Base-by-base conservation (phyloP, 2,113 vertebrate species). In the Tursiops truncatus region DNA sequence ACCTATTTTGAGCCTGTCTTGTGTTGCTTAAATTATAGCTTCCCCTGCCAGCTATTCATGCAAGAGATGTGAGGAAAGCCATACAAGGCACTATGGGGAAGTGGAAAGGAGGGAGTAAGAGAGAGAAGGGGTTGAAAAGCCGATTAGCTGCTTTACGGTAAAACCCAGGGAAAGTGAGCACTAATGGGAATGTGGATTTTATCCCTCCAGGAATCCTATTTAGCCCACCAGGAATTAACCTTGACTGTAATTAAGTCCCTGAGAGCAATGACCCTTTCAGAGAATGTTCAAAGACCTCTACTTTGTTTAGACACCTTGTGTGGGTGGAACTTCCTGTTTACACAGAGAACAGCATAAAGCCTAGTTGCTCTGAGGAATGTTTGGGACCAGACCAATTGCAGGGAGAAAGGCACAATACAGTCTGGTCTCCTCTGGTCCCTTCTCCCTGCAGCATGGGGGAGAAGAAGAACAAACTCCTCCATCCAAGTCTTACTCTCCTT, bases 291-390 rank as follows among this genome's bases (percentile, higher is more conserved):
- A 77, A 91, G 89, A 96, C 76, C 71, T 97, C 67, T 79, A n/a
- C 76, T 97, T 96, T 97, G 98, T 97, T 97, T 97, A 84, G 86
- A 95, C 56, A 97, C 70, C 73, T 76, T 41, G 65, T 91, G 96
- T 91, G 98, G 96, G 95, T 94, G 97, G 97, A 95, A 95, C 96
- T 97, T 95, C 89, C 95, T 96, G 96, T 97, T 97, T 97, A 80
- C 92, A 62, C 82, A 89, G 13, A 68, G 56, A 25, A 23, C 50
- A 71, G 82, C 73, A 90, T 97, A 98, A 98, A 97, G 73, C 44
- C 76, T 41, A 23, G 80, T 26, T 88, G 89, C 82, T 86, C 38
- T 2, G 8, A 38, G n/a, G 28, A 26, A 47, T 1, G 36, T 58
- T 84, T 50, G 41, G 80, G 67, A 88, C 60, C 70, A 93, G 89